Conservation (phyloP, 1,140 invertebrate species). For the Branchinecta lindahli region DNA sequence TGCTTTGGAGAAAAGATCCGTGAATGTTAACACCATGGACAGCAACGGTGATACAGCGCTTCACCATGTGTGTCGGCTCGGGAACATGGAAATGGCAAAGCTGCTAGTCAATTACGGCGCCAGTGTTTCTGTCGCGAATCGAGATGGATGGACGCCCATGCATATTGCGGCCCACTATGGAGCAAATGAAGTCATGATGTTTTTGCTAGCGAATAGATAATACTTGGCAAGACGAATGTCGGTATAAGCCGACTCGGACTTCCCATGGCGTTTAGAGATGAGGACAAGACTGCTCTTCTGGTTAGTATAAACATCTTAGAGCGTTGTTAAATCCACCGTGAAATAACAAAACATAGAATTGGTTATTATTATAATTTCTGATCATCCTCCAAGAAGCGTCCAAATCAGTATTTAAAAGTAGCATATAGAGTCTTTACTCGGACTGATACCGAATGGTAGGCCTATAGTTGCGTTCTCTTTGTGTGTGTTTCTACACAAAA, state of each 20-base stretch:
- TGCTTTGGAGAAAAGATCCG: neutral
- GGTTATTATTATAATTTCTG: too few species aligned
- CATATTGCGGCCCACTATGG: conserved; percentile 38
- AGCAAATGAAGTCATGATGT: conserved; percentile 31
- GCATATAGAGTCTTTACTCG: too few species aligned
- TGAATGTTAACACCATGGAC: conserved; percentile 35
- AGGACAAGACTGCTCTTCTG: neutral
- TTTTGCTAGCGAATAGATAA: neutral
- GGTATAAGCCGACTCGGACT: neutral
- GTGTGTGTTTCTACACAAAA: too few species aligned
- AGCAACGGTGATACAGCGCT: conserved; percentile 36
- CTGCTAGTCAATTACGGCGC: conserved; percentile 37
- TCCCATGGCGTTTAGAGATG: neutral
- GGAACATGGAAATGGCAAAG: conserved; percentile 38
- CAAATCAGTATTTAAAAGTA: too few species aligned
- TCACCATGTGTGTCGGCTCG: conserved; percentile 35
- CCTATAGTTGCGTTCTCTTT: too few species aligned
- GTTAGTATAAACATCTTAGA: too few species aligned
- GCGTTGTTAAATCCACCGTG: too few species aligned
- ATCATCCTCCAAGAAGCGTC: too few species aligned
- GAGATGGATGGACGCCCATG: conserved; percentile 38
- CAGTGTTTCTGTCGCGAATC: conserved; percentile 34
- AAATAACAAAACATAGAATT: too few species aligned
- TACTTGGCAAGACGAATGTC: neutral
- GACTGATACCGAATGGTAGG: too few species aligned